These are phyloP conservation scores for Anadara kagoshimensis DNA, from an alignment of 1,140 invertebrate genomes.

Conservation along the genomic window DNA sequence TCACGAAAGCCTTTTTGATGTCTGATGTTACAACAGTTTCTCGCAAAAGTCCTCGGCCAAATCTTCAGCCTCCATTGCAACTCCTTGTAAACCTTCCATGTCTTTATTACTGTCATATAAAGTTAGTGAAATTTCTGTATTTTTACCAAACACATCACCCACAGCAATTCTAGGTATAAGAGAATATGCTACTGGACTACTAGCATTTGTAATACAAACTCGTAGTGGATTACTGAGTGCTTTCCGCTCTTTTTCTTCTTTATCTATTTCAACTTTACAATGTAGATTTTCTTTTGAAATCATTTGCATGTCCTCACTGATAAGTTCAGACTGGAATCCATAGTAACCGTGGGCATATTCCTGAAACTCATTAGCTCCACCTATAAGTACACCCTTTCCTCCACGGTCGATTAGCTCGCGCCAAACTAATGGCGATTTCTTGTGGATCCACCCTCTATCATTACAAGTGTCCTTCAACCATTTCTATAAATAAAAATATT, in stretches of 20 bases:
- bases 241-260: conserved; percentile 57
- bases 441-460: conserved; percentile 67
- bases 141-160: conserved; percentile 65
- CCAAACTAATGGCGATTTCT: conserved; percentile 73
- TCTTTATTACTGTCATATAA: conserved; percentile 56
- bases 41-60: conserved; percentile 59
- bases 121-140: conserved; percentile 60
- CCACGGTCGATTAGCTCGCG: conserved; percentile 72
- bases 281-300: conserved; percentile 65
- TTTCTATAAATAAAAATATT: conserved; percentile 51
- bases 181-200: conserved; percentile 55
- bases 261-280: conserved; percentile 63
- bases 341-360: conserved; percentile 73
- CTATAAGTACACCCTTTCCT: conserved; percentile 74
- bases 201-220: conserved; percentile 70
- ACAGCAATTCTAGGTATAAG: conserved; percentile 57
- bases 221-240: conserved; percentile 61
- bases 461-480: conserved; percentile 67
- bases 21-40: conserved; percentile 57
- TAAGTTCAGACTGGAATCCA: conserved; percentile 65
- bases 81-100: conserved; percentile 49
- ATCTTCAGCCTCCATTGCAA: conserved; percentile 68
- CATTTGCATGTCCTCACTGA: conserved; percentile 66
- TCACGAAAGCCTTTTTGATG: conserved; percentile 60
- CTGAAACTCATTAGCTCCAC: conserved; percentile 73